Percentiles rank a stretch among this genome's conserved stretches.
phyloP scores from a whole-genome alignment of 1,140 invertebrate genomes.

The Heliothis subflexa region DNA sequence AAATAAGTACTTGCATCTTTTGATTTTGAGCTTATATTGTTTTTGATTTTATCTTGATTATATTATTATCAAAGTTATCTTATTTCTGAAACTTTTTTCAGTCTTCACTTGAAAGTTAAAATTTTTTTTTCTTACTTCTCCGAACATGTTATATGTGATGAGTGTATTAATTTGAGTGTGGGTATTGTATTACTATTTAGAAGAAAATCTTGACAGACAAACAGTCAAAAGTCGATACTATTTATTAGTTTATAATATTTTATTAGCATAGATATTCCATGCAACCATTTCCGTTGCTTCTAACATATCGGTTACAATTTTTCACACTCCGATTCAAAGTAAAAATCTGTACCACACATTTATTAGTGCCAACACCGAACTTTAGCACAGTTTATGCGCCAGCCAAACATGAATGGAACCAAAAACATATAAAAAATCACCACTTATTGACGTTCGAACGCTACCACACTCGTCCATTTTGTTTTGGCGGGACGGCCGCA shows the following conservation, averaged over 20 bases:
- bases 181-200: too few relatives aligned
- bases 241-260: too few relatives aligned
- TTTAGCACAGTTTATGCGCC: slow-evolving; percentile 20
- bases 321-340: not conserved
- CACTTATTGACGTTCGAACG: slow-evolving; percentile 44
- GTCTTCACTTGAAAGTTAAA: too few relatives aligned
- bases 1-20: not conserved
- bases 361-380: not conserved
- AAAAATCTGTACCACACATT: not conserved
- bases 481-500: slow-evolving; percentile 47
- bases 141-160: too few relatives aligned
- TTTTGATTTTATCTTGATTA: not conserved
- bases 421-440: slow-evolving; percentile 12
- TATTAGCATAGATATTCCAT: too few relatives aligned
- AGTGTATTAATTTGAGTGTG: too few relatives aligned
- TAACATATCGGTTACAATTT: not conserved
- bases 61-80: too few relatives aligned
- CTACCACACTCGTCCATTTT: slow-evolving; percentile 47
- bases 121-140: too few relatives aligned
- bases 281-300: too few relatives aligned
- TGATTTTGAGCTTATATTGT: not conserved
- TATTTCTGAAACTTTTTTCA: too few relatives aligned
- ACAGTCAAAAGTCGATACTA: too few relatives aligned
- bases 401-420: slow-evolving; percentile 27
- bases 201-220: too few relatives aligned